phyloP scores from a whole-genome alignment of 1,140 invertebrate species.

The Planococcus citri region DNA sequence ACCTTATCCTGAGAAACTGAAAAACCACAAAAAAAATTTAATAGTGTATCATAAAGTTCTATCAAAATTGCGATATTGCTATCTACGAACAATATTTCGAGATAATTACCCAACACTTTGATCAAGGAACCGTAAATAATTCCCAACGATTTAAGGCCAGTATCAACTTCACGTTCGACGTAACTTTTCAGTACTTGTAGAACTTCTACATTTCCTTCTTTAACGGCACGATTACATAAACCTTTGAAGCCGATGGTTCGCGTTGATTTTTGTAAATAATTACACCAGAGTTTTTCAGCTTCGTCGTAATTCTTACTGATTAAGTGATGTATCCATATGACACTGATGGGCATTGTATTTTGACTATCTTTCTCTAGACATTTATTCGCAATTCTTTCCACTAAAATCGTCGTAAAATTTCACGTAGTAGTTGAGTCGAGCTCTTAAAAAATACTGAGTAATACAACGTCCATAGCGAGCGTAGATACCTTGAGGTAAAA shows the following conservation, averaged over 20 bases:
- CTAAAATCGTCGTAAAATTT: background rate
- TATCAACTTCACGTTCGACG: background rate
- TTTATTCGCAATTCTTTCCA: background rate
- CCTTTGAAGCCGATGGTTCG: background rate
- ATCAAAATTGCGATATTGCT: background rate
- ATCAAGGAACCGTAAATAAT: background rate
- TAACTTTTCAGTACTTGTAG: background rate
- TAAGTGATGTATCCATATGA: background rate
- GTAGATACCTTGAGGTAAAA: background rate
- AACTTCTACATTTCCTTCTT: background rate
- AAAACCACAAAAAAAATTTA: too few species aligned
- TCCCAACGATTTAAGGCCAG: background rate
- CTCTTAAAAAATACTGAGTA: too few species aligned
- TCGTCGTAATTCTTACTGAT: background rate
- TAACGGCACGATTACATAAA: background rate
- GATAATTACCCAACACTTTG: background rate
- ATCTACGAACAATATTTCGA: background rate
- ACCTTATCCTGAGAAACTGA: too few species aligned
- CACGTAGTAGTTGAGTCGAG: background rate
- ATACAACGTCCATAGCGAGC: too few species aligned
- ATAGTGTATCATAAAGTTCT: too few species aligned
- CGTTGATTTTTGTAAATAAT: background rate
- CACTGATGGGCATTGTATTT: background rate
- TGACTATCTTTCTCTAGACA: background rate
- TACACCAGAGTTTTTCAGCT: background rate